Base-by-base conservation (phyloP, 2,888 invertebrate species). In the Celastrina argiolus region DNA sequence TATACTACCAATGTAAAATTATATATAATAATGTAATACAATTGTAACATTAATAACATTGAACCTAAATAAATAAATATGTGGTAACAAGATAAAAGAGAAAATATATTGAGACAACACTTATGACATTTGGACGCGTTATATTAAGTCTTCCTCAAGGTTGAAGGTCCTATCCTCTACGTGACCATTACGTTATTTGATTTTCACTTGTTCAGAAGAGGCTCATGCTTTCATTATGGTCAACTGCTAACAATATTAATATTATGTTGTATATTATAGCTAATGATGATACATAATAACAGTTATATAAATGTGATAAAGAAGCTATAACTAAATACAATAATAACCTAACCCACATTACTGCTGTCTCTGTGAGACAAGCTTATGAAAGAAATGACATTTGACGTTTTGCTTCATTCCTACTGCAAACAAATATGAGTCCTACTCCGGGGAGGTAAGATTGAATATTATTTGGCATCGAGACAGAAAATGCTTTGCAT, bases 401-500 rank as follows among this genome's bases (percentile, higher is more conserved):
- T 45, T 51, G 51, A 51, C 26, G 45, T 22, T 51, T 51, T 26
- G 22, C 22, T 12, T 26, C 5, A 26, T 51, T 51, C 18, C 3
- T 10, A 51, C 4, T 22, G 22, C 34, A 28, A 34, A 31, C 7
- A 16, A 34, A 34, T 34, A 34, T 34, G 18, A 34, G 16, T 16
- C 12, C 4, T 12, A 59, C 18, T 16, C 18, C 1, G 10, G 12
- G 34, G 16, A 59, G 10, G 10, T 4, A 31, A 16, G 26, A 64
- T 41, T 26, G 28, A 26, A 58, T 36, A 65, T 56, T 58, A 51
- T 58, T 58, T 58, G 41, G 28, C 59, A 22, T 66, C 59, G n/a
- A 31, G 34, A 61, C 59, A 42, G 58, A 66, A 39, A 22, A 61
- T 39, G 39, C 61, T 22, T 31, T 36, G 31, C 34, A 66, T 66